Conservation (phyloP, 2,888 invertebrate genomes). For the Siphonodentalium dalli region DNA sequence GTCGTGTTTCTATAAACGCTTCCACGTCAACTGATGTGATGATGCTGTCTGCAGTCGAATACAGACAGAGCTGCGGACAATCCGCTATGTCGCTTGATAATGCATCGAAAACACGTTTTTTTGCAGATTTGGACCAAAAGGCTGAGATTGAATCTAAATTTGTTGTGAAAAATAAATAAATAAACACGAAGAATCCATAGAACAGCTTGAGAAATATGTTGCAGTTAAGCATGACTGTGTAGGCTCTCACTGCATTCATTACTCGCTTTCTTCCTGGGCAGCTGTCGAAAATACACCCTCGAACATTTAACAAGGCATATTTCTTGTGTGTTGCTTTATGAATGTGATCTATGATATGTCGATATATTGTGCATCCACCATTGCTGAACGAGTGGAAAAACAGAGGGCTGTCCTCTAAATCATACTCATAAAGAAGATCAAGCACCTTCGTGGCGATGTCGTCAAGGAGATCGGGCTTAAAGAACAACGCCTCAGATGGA, state of each 20-base stretch:
- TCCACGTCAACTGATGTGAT: conserved; percentile 76
- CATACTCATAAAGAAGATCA: conserved; percentile 74
- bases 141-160: conserved; percentile 20
- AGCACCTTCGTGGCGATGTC: conserved; percentile 73
- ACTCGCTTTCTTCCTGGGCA: conserved; percentile 70
- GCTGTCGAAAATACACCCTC: conserved; percentile 73
- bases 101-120: conserved; percentile 34
- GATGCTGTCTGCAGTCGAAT: conserved; percentile 75
- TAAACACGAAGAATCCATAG: conserved; percentile 68
- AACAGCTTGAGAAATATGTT: conserved; percentile 36
- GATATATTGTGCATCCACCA: conserved; percentile 78
- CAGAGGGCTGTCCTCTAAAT: conserved; percentile 75
- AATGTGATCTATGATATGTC: conserved; percentile 73
- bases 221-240: conserved; percentile 33
- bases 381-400: conserved; percentile 81
- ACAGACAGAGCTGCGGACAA: conserved; percentile 78
- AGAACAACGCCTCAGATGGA: conserved; percentile 74
- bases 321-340: conserved; percentile 16
- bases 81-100: conserved; percentile 69
- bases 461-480: conserved; percentile 72
- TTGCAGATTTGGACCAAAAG: conserved; percentile 18
- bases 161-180: conserved; percentile 66
- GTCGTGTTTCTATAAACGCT: conserved; percentile 72
- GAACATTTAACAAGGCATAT: conserved; percentile 33
- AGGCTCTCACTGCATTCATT: conserved; percentile 40